phyloP scores from a whole-genome alignment of 2,888 invertebrate species.

The Idaea biselata region DNA sequence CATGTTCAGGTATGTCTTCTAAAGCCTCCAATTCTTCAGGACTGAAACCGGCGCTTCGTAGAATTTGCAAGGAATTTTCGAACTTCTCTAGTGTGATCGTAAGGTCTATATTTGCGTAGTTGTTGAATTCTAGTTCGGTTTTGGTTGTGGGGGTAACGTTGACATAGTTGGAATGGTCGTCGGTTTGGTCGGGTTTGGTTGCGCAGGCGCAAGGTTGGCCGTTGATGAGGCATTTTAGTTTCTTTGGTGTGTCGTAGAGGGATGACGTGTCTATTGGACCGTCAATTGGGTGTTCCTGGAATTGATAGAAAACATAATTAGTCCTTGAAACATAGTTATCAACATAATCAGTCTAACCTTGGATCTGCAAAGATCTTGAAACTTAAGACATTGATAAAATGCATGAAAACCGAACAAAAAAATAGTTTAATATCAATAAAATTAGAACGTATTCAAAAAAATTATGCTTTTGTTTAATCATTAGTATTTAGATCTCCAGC shows the following conservation, averaged over 20 bases:
- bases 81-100: slow-evolving; percentile 88
- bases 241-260: slow-evolving; percentile 88
- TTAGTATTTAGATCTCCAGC: too few relatives aligned
- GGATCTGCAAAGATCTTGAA: too few relatives aligned
- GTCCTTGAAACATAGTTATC: too few relatives aligned
- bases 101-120: slow-evolving; percentile 89
- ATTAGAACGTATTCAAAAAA: too few relatives aligned
- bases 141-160: slow-evolving; percentile 67
- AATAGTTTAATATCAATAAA: too few relatives aligned
- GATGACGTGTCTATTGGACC: slow-evolving; percentile 60
- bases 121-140: slow-evolving; percentile 69
- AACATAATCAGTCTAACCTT: too few relatives aligned
- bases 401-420: too few relatives aligned
- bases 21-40: slow-evolving; percentile 77
- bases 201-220: slow-evolving; percentile 81
- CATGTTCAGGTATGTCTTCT: slow-evolving; percentile 72
- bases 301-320: slow-evolving; percentile 16
- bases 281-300: slow-evolving; percentile 74
- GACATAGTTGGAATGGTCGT: slow-evolving; percentile 75
- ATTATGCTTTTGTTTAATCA: too few relatives aligned
- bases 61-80: slow-evolving; percentile 86
- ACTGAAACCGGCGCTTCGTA: slow-evolving; percentile 81
- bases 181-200: slow-evolving; percentile 66
- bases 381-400: too few relatives aligned
- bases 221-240: slow-evolving; percentile 84